Evolutionary conservation across 2,113 vertebrate genomes (phyloP).

Genomic region (Tetraodon nigroviridis): DNA sequence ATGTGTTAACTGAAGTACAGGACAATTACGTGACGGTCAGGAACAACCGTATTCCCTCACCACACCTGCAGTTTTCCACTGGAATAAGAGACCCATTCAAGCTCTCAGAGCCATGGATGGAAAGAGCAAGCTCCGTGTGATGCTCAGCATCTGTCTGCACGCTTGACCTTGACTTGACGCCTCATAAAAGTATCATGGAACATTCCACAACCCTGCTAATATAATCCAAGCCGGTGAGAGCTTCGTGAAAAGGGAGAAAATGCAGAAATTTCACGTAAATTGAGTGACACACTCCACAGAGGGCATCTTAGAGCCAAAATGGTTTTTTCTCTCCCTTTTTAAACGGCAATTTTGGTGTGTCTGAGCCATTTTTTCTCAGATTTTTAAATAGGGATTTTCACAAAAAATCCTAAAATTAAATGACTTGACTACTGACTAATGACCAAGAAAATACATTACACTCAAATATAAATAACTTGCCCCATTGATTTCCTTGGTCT

Average conservation of each 20-base stretch:
- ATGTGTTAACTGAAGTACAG: constrained; percentile 8
- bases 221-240: too few species aligned
- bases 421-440: constrained; percentile 21
- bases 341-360: too few species aligned
- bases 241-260: too few species aligned
- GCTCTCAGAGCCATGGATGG: background rate
- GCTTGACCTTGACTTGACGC: background rate
- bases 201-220: background rate
- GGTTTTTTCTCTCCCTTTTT: too few species aligned
- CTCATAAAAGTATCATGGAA: background rate
- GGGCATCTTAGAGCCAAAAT: too few species aligned
- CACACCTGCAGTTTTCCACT: background rate
- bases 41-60: background rate
- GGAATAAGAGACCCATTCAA: constrained; percentile 5
- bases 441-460: constrained; percentile 19
- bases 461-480: constrained; percentile 35
- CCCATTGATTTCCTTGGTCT: constrained; percentile 18
- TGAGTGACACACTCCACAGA: too few species aligned
- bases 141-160: background rate
- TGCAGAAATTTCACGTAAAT: too few species aligned
- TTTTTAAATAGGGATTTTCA: too few species aligned
- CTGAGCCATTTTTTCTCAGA: too few species aligned
- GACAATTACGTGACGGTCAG: constrained; percentile 14
- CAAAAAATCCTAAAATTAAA: background rate
- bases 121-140: background rate